A percentile compares a stretch with the other conserved stretches of the same genome.
phyloP scores from a whole-genome alignment of 2,113 vertebrate species.

The Platanista minor region DNA sequence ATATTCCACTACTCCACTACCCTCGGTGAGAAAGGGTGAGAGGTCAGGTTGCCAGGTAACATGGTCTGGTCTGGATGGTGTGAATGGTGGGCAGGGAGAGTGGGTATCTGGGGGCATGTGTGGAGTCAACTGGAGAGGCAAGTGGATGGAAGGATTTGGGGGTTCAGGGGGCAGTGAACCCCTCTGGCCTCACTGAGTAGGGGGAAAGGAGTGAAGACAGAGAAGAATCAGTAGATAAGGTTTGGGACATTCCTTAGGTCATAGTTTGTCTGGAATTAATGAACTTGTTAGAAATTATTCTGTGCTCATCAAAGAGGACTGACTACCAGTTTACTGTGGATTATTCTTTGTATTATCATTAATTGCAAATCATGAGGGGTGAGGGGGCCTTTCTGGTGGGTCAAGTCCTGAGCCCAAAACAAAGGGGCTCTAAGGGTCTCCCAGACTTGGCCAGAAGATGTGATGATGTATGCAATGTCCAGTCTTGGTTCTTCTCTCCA shows the following conservation, averaged over 20 bases:
- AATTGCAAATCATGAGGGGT: background rate
- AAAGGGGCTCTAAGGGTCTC: background rate
- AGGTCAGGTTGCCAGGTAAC: background rate
- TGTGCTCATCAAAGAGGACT: background rate
- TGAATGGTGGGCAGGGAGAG: background rate
- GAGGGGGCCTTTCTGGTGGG: background rate
- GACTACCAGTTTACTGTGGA: background rate
- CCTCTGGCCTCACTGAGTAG: too few relatives aligned
- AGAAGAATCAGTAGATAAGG: background rate
- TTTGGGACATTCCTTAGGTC: background rate
- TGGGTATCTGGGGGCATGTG: background rate
- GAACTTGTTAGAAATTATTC: background rate
- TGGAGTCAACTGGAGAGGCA: background rate
- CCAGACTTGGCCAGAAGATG: background rate
- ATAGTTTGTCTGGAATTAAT: background rate
- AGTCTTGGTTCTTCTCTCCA: background rate
- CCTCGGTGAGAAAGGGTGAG: background rate
- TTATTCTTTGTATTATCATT: background rate
- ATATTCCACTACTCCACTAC: background rate
- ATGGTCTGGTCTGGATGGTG: background rate
- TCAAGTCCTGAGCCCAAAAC: background rate
- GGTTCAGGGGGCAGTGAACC: too few relatives aligned
- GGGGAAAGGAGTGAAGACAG: background rate
- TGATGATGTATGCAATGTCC: background rate
- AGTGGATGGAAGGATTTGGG: background rate